Percentiles rank a stretch among this genome's conserved stretches.
Evolutionary conservation across 2,888 invertebrate species (phyloP).

Genomic region (Thalpophila matura): DNA sequence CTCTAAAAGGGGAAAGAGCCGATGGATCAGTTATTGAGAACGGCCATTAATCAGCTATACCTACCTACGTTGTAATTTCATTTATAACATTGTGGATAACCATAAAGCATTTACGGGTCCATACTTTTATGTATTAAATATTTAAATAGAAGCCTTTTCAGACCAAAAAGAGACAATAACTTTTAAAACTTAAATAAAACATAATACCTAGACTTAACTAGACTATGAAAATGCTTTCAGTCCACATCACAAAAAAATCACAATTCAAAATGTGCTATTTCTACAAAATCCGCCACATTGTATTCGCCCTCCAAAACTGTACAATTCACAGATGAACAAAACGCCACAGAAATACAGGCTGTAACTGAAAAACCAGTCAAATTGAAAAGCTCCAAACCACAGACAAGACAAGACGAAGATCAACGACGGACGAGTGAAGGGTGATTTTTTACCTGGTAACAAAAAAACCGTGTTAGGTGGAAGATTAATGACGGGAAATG

Average conservation of each 20-base stretch:
- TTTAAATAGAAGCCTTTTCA: background rate
- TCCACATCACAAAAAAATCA: slow-evolving; percentile 2
- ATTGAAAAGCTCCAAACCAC: slow-evolving; percentile 16
- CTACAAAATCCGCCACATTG: slow-evolving; percentile 19
- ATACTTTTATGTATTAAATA: too few relatives aligned
- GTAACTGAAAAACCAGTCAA: slow-evolving; percentile 6
- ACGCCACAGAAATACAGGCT: background rate
- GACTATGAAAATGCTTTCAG: background rate
- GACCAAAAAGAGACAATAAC: slow-evolving; percentile 3
- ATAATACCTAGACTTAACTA: background rate
- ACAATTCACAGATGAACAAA: slow-evolving; percentile 6
- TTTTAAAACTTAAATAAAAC: background rate
- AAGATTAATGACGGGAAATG: slow-evolving; percentile 43
- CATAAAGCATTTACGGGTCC: too few relatives aligned
- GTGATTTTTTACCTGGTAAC: slow-evolving; percentile 22
- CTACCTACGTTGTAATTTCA: too few relatives aligned
- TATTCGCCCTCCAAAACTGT: slow-evolving; percentile 14
- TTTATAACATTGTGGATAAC: too few relatives aligned
- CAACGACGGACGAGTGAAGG: slow-evolving; percentile 24
- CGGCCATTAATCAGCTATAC: too few relatives aligned
- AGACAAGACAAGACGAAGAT: slow-evolving; percentile 16
- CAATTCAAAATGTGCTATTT: background rate
- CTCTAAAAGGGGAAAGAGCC: too few relatives aligned
- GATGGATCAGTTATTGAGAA: too few relatives aligned
- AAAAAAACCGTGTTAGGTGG: slow-evolving; percentile 25